Evolutionary conservation across 2,113 vertebrate genomes (phyloP).

Genomic region (Ailurus styani): DNA sequence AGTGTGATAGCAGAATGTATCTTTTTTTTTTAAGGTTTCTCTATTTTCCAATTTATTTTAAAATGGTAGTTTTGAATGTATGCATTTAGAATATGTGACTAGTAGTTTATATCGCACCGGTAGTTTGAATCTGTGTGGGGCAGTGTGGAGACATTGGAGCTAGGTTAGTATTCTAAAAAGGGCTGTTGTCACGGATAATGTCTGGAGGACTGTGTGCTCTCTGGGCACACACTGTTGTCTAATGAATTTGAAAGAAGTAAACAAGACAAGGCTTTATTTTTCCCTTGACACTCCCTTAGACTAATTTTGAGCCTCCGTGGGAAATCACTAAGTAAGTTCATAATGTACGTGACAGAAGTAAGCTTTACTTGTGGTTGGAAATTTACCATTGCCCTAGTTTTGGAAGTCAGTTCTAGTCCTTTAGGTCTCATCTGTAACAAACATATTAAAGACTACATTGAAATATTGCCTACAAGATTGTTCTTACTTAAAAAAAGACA

Average conservation of each 20-base stretch:
- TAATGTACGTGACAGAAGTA: conserved; percentile 40
- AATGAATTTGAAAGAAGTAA: conserved; percentile 69
- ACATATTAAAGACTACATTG: conserved; percentile 13
- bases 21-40: conserved; percentile 76
- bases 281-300: conserved; percentile 25
- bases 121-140: conserved; percentile 60
- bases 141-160: conserved; percentile 27
- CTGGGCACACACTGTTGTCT: neutral
- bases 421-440: conserved; percentile 59
- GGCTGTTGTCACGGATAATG: neutral
- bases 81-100: conserved; percentile 76
- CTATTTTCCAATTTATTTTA: conserved; percentile 71
- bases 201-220: neutral
- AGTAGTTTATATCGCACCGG: conserved; percentile 79
- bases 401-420: conserved; percentile 33
- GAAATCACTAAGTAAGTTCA: conserved; percentile 43
- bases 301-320: conserved; percentile 61
- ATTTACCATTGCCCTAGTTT: conserved; percentile 2
- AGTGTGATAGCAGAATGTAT: conserved; percentile 82
- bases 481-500: neutral
- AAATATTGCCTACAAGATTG: conserved; percentile 39
- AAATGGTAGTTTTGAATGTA: conserved; percentile 83
- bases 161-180: conserved; percentile 35
- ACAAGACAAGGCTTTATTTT: conserved; percentile 33
- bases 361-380: neutral